Base-by-base conservation (phyloP, 2,888 invertebrate genomes). In the Ichneumon xanthorius region DNA sequence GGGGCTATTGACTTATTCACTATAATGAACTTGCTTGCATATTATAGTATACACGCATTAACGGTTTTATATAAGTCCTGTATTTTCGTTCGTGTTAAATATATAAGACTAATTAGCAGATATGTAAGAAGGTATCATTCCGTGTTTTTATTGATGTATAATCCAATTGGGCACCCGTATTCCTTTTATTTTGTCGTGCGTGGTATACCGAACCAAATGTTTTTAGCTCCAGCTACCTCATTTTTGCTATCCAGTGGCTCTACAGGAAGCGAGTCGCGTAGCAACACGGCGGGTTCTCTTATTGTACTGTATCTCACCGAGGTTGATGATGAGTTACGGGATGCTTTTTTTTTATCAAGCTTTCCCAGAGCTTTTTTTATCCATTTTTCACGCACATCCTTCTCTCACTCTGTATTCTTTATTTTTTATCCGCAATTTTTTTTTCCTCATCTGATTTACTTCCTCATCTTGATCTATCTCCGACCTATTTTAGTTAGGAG, bases 261-360 rank as follows among this genome's bases (percentile, higher is more conserved):
- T 5, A 61, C 14, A 26, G 63, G 16, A 63, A 63, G 16, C 63
- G 30, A 40, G 33, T 37, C 40, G 16, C 30, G 22, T 40, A 40
- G 26, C 37, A 14, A 72, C 72, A 72, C 19, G 61, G 40, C 19
- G 37, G 16, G 3, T 77, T 22, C 19, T 37, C 76, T 65, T 73
- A 45, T 77, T 50, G 63, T 75, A 63, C 33, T 30, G 63, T 58
- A 73, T 63, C 45, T 58, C 72, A 22, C 14, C 53, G 65, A 63
- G 63, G 58, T 84, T 84, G 73, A 68, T 53, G 67, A 67, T 73
- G 77, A 81, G 55, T 68, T 84, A 81, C 67, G 75, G 30, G 48
- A 58, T 73, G 61, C 68, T 81, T 84, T 81, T 81, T 81, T 81
- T 78, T 84, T 81, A 84, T 70, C 61, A 48, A 67, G 40, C 77